These are phyloP conservation scores for Notocelia uddmanniana DNA, from an alignment of 2,888 invertebrate genomes.

Conservation along the genomic window DNA sequence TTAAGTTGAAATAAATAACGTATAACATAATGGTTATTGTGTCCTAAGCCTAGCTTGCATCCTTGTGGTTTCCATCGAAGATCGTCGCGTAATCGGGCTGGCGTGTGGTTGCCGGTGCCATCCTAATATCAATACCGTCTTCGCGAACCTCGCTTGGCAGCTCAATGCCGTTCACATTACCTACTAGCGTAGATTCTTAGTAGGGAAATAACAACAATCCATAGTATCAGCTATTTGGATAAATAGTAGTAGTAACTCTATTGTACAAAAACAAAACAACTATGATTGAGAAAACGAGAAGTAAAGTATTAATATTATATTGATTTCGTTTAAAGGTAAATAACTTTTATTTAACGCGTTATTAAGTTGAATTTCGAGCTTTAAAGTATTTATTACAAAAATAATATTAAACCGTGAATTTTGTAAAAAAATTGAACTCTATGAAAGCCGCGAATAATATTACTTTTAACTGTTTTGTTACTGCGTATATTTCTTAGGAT, in stretches of 20 bases:
- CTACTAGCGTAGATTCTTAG: slow-evolving; percentile 3
- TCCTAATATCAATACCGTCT: slow-evolving; percentile 76
- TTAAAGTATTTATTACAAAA: neutral
- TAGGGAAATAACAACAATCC: slow-evolving; percentile 6
- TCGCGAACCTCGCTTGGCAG: slow-evolving; percentile 73
- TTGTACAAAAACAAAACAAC: too few species aligned
- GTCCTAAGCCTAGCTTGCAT: slow-evolving; percentile 14
- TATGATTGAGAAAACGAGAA: too few species aligned
- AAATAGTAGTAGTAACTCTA: neutral
- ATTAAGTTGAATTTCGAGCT: too few species aligned
- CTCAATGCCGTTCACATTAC: slow-evolving; percentile 50
- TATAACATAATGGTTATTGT: neutral
- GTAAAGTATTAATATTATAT: too few species aligned
- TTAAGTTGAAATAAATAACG: too few species aligned
- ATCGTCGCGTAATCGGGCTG: slow-evolving; percentile 73
- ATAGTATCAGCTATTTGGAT: neutral
- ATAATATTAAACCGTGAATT: too few species aligned
- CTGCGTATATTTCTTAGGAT: too few species aligned
- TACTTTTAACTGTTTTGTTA: too few species aligned
- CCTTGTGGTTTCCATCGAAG: slow-evolving; percentile 74
- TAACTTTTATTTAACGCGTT: neutral
- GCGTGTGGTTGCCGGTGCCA: slow-evolving; percentile 78
- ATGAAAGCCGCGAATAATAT: too few species aligned
- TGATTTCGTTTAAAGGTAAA: neutral
- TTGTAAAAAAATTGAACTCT: too few species aligned